Conservation (phyloP, 2,113 vertebrate species). For the Gadus chalcogrammus region DNA sequence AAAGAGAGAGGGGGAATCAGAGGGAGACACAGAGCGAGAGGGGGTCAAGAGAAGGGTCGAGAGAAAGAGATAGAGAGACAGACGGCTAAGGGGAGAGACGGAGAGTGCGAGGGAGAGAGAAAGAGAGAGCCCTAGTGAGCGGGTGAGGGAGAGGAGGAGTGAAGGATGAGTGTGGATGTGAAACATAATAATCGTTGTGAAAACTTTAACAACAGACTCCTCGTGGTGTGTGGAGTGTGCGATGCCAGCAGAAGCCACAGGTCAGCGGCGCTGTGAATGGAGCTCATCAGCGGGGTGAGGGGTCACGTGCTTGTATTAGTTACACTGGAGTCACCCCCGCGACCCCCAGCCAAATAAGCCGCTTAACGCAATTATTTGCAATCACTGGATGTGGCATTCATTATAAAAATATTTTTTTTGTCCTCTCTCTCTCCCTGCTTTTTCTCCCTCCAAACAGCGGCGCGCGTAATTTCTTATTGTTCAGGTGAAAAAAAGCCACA, state of each 20-base stretch:
- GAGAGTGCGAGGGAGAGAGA: no score
- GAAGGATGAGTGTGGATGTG: slow-evolving; percentile 71
- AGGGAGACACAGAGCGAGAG: no score
- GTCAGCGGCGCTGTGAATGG: slow-evolving; percentile 90
- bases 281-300: slow-evolving; percentile 95
- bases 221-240: slow-evolving; percentile 75
- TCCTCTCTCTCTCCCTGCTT: background rate
- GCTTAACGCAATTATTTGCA: slow-evolving; percentile 96
- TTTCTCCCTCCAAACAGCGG: slow-evolving; percentile 24
- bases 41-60: no score
- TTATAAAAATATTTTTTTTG: slow-evolving; percentile 81
- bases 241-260: slow-evolving; percentile 80
- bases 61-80: no score
- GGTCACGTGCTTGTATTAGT: slow-evolving; percentile 88
- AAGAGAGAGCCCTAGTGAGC: no score
- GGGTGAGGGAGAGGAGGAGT: no score
- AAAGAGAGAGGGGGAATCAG: slow-evolving; percentile 14
- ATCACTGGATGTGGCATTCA: slow-evolving; percentile 96
- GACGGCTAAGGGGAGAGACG: no score
- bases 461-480: slow-evolving; percentile 78
- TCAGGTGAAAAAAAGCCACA: slow-evolving; percentile 66
- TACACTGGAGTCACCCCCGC: slow-evolving; percentile 84
- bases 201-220: slow-evolving; percentile 82
- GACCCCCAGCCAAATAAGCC: slow-evolving; percentile 84
- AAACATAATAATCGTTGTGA: slow-evolving; percentile 64